phyloP scores from a whole-genome alignment of 1,140 invertebrate genomes.

The Asobara japonica region DNA sequence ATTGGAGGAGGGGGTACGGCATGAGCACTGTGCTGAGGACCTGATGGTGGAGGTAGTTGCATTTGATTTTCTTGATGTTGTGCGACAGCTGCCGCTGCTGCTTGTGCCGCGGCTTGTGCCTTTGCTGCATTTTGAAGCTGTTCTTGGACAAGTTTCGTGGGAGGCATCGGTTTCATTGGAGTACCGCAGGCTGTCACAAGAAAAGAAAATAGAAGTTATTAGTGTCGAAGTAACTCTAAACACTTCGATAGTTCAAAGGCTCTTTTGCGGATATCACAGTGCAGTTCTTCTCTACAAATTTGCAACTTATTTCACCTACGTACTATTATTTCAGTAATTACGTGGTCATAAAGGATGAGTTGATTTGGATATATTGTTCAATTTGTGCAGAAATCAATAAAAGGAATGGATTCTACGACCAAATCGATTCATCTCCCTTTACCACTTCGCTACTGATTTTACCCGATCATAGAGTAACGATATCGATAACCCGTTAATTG shows the following conservation, averaged over 20 bases:
- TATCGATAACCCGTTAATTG: too few relatives aligned
- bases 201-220: background rate
- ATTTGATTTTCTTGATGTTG: constrained; percentile 64
- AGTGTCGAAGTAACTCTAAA: background rate
- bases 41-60: constrained; percentile 62
- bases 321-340: too few relatives aligned
- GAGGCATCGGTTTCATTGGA: constrained; percentile 79
- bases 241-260: background rate
- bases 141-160: constrained; percentile 78
- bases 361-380: too few relatives aligned
- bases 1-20: constrained; percentile 58
- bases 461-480: too few relatives aligned
- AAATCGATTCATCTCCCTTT: too few relatives aligned
- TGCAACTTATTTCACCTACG: too few relatives aligned
- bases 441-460: too few relatives aligned
- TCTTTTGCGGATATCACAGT: background rate
- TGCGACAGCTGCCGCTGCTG: constrained; percentile 57
- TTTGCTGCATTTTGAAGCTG: constrained; percentile 69
- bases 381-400: too few relatives aligned
- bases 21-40: constrained; percentile 55
- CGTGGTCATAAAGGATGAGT: too few relatives aligned
- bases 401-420: too few relatives aligned
- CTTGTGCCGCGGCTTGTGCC: constrained; percentile 60
- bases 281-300: background rate
- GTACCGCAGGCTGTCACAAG: constrained; percentile 72